phyloP scores from a whole-genome alignment of 2,797 vertebrate genomes.

The Schizopygopsis pylzovi region DNA sequence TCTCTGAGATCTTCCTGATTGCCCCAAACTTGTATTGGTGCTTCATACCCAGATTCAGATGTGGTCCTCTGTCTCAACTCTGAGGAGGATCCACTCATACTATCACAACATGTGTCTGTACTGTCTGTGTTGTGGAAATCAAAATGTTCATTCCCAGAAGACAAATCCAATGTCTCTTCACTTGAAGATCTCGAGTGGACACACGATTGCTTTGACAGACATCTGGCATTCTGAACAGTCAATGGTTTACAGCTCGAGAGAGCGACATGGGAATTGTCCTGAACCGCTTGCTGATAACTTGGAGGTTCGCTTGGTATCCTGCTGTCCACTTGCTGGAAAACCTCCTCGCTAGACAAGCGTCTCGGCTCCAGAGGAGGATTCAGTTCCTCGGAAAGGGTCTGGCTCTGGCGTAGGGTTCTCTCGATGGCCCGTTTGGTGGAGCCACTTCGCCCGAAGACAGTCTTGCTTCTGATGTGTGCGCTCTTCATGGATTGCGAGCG shows the following conservation, averaged over 20 bases:
- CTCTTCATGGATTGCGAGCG: slow-evolving; percentile 80
- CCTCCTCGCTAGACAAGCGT: slow-evolving; percentile 73
- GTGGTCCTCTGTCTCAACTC: slow-evolving; percentile 67
- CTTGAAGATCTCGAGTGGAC: slow-evolving; percentile 52
- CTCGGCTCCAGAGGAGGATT: slow-evolving; percentile 60
- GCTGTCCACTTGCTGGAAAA: slow-evolving; percentile 77
- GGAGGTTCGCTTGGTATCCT: slow-evolving; percentile 76
- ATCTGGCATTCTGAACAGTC: slow-evolving; percentile 75
- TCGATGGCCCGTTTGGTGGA: slow-evolving; percentile 62
- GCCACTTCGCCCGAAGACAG: slow-evolving; percentile 60
- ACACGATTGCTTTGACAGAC: slow-evolving; percentile 48
- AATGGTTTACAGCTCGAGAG: slow-evolving; percentile 57
- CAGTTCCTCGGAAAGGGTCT: slow-evolving; percentile 60
- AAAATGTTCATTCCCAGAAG: neutral
- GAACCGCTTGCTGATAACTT: slow-evolving; percentile 81
- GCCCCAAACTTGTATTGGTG: slow-evolving; percentile 64
- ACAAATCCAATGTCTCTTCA: slow-evolving; percentile 45
- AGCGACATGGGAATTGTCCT: slow-evolving; percentile 51
- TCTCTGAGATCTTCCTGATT: slow-evolving; percentile 79
- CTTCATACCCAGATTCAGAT: slow-evolving; percentile 73
- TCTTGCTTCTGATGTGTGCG: slow-evolving; percentile 65
- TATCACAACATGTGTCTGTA: slow-evolving; percentile 33
- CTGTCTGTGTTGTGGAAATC: slow-evolving; percentile 45
- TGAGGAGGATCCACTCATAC: slow-evolving; percentile 59
- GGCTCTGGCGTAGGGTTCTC: slow-evolving; percentile 55